Evolutionary conservation across 2,888 invertebrate species (phyloP).

Genomic region (Xestoiulus laeticollis): DNA sequence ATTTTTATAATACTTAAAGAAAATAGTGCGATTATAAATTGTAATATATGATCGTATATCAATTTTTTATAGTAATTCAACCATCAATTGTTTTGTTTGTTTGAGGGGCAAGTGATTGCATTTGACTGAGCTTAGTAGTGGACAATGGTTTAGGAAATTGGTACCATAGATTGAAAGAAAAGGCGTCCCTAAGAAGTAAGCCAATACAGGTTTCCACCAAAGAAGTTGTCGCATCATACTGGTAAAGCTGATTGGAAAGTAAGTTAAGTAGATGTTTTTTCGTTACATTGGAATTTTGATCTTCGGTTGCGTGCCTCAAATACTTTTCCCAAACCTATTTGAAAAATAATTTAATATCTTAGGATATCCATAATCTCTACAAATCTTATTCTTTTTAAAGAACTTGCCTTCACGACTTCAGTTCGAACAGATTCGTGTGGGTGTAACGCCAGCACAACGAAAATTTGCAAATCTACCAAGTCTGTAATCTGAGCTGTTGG

Average conservation of each 20-base stretch:
- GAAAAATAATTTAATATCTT: not conserved
- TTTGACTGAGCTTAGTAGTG: not conserved
- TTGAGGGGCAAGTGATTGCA: no score
- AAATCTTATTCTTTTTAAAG: not conserved
- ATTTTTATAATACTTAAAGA: no score
- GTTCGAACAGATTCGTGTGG: conserved; percentile 41
- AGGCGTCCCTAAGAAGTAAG: not conserved
- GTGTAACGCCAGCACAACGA: conserved; percentile 50
- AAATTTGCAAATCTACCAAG: conserved; percentile 7
- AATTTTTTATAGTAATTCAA: no score
- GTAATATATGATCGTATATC: no score
- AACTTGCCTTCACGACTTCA: conserved; percentile 43
- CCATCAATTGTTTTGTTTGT: no score
- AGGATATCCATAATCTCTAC: not conserved
- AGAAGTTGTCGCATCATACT: conserved; percentile 16
- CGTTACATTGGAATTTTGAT: not conserved
- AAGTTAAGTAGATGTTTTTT: conserved; percentile 36
- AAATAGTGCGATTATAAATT: no score
- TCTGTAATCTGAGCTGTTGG: not conserved
- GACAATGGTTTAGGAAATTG: not conserved
- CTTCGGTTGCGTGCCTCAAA: conserved; percentile 24
- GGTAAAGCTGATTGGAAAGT: conserved; percentile 49
- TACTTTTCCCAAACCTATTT: conserved; percentile 39
- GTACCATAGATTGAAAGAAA: conserved; percentile 36
- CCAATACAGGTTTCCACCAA: conserved; percentile 47